Conservation (phyloP, 2,113 vertebrate genomes). For the Castor canadensis region DNA sequence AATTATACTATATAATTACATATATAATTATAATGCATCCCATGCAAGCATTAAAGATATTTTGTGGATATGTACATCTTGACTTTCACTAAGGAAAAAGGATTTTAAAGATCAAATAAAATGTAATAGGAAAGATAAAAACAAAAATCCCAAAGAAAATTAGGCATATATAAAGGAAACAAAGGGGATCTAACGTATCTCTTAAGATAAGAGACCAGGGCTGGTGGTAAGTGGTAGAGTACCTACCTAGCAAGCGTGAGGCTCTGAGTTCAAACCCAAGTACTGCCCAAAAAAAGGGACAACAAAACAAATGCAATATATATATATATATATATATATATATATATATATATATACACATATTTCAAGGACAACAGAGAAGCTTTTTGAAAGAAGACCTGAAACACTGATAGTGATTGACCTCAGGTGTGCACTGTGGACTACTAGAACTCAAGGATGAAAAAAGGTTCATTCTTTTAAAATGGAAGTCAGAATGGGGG, state of each 20-base stretch:
- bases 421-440: background rate
- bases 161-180: slow-evolving; percentile 8
- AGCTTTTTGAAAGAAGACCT: background rate
- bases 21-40: no score
- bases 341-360: background rate
- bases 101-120: background rate
- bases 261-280: no score
- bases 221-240: no score
- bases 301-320: background rate
- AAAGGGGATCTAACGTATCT: background rate
- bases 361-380: background rate
- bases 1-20: background rate
- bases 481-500: slow-evolving; percentile 13
- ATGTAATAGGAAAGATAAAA: background rate
- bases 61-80: background rate
- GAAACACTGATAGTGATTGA: background rate
- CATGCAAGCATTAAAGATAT: slow-evolving; percentile 1
- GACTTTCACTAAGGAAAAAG: background rate
- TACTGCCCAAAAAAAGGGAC: no score
- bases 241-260: no score
- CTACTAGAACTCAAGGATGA: background rate
- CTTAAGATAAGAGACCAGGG: no score
- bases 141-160: slow-evolving; percentile 33
- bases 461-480: slow-evolving; percentile 18
- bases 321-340: background rate